Percentiles rank a stretch among this genome's conserved stretches.
Evolutionary conservation across 2,113 vertebrate species (phyloP).

Genomic region (Larimichthys crocea): DNA sequence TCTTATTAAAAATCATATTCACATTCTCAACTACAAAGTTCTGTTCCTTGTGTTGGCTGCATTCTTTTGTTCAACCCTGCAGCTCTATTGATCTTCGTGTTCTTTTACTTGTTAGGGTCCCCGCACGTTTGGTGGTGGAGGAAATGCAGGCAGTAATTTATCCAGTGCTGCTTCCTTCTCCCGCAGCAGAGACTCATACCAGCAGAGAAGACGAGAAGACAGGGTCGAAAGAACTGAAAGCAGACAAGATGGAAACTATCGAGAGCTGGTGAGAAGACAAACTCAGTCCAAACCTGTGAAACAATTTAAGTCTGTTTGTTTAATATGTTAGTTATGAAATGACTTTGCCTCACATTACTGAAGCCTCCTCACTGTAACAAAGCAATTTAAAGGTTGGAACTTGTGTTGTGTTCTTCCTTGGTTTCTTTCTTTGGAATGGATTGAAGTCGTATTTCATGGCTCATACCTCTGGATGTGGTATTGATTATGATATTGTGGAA

Average conservation of each 20-base stretch:
- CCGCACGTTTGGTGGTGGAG: slow-evolving; percentile 95
- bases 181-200: slow-evolving; percentile 88
- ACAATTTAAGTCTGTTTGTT: not conserved
- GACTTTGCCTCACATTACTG: slow-evolving; percentile 13
- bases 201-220: slow-evolving; percentile 85
- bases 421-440: slow-evolving; percentile 28
- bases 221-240: slow-evolving; percentile 86
- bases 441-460: slow-evolving; percentile 54
- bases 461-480: slow-evolving; percentile 29
- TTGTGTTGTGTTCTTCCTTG: slow-evolving; percentile 9
- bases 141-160: slow-evolving; percentile 92
- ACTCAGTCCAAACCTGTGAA: not conserved
- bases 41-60: not conserved
- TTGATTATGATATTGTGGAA: slow-evolving; percentile 41
- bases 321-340: not conserved
- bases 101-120: slow-evolving; percentile 67
- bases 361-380: slow-evolving; percentile 22
- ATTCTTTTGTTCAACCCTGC: slow-evolving; percentile 13
- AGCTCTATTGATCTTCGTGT: slow-evolving; percentile 34
- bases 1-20: slow-evolving; percentile 39
- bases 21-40: slow-evolving; percentile 3
- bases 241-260: slow-evolving; percentile 92
- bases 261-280: slow-evolving; percentile 91
- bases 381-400: slow-evolving; percentile 27
- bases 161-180: slow-evolving; percentile 82